Evolutionary conservation across 1,140 invertebrate genomes (phyloP), one percentile per base, ranked within the genome.

Genomic region (Melitaea cinxia): DNA sequence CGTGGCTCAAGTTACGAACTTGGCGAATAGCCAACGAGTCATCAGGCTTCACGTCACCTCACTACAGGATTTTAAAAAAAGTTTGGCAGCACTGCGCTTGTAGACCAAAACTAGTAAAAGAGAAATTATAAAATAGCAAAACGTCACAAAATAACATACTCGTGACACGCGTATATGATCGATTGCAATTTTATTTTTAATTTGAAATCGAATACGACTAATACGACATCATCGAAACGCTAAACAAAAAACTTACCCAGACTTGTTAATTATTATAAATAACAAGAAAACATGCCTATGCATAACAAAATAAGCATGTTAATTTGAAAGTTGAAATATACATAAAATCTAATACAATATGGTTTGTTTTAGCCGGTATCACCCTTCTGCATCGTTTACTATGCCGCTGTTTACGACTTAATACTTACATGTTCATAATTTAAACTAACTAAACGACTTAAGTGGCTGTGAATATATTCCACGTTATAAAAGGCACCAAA

Each of bases 21-120:
- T 56, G 61, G 61, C 42, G 24, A 37, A 23, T 49, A 35, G 53
- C 61, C 61, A 56, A 56, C 39, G 61, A 49, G 61, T 55, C 53
- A 50, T 49, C 28, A 28, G 28, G 35, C 39, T 53, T 28, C 39
- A 28, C n/a, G 61, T 64, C 61, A 64, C 53, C 61, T 64, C 21
- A 42, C 52, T 21, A 24, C 60, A 62, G 53, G 42, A 45, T 45
- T 30, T 54, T 21, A 53, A 54, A 54, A 62, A 56, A 63, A 64
- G 39, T 28, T 58, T 49, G 56, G 42, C 39, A 58, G 39, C 17
- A 42, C 42, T 26, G 14, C 60, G 42, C 33, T 52, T 61, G 59
- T 49, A 28, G 65, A 45, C 39, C 49, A 49, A 55, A 53, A n/a
- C 49, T 39, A 30, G 23, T 2, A 49, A 39, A 59, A 59, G 23